Evolutionary conservation across 2,888 invertebrate genomes (phyloP).

Genomic region (Mycalesis mineus): DNA sequence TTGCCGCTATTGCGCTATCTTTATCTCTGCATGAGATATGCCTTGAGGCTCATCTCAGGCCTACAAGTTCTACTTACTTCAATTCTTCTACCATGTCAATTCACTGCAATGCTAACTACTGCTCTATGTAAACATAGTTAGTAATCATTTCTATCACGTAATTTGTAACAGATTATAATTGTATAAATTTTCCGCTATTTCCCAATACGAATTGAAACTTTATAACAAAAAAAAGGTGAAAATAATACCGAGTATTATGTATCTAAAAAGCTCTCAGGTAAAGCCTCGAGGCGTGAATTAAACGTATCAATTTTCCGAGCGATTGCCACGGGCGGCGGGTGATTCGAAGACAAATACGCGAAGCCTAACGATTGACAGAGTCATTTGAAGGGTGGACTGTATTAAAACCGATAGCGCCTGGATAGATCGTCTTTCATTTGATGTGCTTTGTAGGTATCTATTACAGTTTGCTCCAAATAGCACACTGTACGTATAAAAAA

Average conservation of each 20-base stretch:
- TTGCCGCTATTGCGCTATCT: too few species aligned
- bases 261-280: constrained; percentile 7
- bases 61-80: too few species aligned
- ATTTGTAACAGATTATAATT: too few species aligned
- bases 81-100: too few species aligned
- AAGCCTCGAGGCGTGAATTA: constrained; percentile 8
- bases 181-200: too few species aligned
- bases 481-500: too few species aligned
- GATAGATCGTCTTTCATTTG: constrained; percentile 4
- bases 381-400: constrained; percentile 14
- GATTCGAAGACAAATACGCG: constrained; percentile 15
- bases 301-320: constrained; percentile 17
- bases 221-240: background rate
- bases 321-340: constrained; percentile 9
- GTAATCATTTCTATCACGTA: too few species aligned
- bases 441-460: background rate
- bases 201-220: background rate
- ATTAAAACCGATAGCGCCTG: constrained; percentile 1
- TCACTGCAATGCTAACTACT: too few species aligned
- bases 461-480: too few species aligned
- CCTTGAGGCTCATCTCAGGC: too few species aligned
- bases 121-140: too few species aligned
- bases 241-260: background rate
- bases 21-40: too few species aligned
- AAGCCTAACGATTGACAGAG: constrained; percentile 8